These are phyloP conservation scores for Mirounga angustirostris DNA, from an alignment of 2,113 vertebrate genomes.

Conservation along the genomic window DNA sequence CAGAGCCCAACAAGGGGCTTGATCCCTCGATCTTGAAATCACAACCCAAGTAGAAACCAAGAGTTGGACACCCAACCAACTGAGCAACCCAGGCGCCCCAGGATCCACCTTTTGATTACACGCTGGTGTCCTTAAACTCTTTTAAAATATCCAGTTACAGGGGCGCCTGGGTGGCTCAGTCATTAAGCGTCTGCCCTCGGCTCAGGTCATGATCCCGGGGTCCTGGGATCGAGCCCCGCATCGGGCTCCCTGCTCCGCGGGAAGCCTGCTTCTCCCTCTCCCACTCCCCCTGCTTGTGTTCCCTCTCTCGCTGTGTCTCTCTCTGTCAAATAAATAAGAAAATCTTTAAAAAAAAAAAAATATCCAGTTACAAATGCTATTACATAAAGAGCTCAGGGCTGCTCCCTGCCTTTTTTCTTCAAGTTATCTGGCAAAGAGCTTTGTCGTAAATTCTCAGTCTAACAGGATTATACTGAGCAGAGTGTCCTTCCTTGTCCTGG, in stretches of 20 bases:
- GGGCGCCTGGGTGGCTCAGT: no score
- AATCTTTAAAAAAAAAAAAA: neutral
- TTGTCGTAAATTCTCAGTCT: conserved; percentile 39
- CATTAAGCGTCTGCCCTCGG: no score
- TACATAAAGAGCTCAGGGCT: conserved; percentile 55
- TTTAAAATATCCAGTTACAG: conserved; percentile 53
- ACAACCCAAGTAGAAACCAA: neutral
- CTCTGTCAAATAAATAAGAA: no score
- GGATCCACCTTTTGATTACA: neutral
- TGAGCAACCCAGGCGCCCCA: neutral
- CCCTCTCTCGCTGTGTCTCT: no score
- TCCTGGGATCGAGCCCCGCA: no score
- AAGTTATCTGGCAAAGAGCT: conserved; percentile 42
- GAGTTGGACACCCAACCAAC: neutral
- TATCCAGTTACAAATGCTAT: conserved; percentile 56
- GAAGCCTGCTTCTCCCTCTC: no score
- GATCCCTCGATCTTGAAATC: neutral
- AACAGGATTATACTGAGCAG: conserved; percentile 45
- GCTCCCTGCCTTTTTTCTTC: conserved; percentile 45
- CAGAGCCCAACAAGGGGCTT: neutral
- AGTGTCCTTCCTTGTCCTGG: neutral
- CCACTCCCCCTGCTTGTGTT: no score
- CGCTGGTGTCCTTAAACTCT: conserved; percentile 6
- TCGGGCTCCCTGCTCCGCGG: no score
- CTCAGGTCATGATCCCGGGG: no score